A percentile compares a stretch with the other conserved stretches of the same genome.
Evolutionary conservation across 2,888 invertebrate genomes (phyloP).

Genomic region (Rhamphomyia laevipes): DNA sequence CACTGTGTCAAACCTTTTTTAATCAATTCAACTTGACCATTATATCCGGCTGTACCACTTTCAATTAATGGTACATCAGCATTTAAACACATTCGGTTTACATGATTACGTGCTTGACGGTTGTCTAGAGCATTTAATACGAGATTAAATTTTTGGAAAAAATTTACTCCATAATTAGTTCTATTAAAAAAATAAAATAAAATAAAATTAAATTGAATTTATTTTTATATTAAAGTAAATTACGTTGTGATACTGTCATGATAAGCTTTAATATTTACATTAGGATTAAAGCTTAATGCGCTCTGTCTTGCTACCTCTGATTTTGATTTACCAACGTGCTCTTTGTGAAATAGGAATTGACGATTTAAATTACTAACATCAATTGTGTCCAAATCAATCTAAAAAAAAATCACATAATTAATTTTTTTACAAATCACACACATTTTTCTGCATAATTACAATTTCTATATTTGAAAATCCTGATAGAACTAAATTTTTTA

Average conservation of each 20-base stretch:
- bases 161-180: slow-evolving; percentile 77
- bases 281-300: slow-evolving; percentile 76
- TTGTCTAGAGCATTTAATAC: slow-evolving; percentile 98
- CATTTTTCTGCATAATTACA: slow-evolving; percentile 46
- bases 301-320: slow-evolving; percentile 84
- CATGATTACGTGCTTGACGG: slow-evolving; percentile 90
- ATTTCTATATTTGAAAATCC: slow-evolving; percentile 91
- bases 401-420: slow-evolving; percentile 32
- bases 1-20: slow-evolving; percentile 84
- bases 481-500: slow-evolving; percentile 91
- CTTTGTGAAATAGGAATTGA: slow-evolving; percentile 96
- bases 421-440: neutral
- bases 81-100: slow-evolving; percentile 96
- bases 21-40: slow-evolving; percentile 88
- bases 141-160: slow-evolving; percentile 80
- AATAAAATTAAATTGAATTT: slow-evolving; percentile 5
- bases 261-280: slow-evolving; percentile 76
- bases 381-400: slow-evolving; percentile 99
- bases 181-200: slow-evolving; percentile 38
- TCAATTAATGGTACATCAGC: slow-evolving; percentile 90
- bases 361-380: slow-evolving; percentile 98
- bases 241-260: slow-evolving; percentile 90
- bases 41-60: slow-evolving; percentile 94
- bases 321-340: slow-evolving; percentile 97
- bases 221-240: slow-evolving; percentile 22